phyloP scores from a whole-genome alignment of 2,113 vertebrate species.

The Callocephalon fimbriatum region DNA sequence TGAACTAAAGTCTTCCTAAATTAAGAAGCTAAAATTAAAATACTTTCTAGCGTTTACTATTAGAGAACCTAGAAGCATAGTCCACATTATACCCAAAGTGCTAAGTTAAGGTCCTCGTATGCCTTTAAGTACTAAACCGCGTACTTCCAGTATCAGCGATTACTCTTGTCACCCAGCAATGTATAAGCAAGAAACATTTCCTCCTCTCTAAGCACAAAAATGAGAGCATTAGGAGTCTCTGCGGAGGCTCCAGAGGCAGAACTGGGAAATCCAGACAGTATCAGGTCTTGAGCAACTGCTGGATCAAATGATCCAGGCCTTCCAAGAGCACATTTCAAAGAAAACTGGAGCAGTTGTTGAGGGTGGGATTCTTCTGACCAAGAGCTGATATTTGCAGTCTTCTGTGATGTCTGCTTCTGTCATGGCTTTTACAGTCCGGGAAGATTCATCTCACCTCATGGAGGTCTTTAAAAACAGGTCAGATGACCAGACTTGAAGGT shows the following conservation, averaged over 20 bases:
- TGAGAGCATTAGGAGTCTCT: neutral
- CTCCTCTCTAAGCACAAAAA: neutral
- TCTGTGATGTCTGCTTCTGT: neutral
- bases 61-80: neutral
- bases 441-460: neutral
- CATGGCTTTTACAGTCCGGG: neutral
- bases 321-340: neutral
- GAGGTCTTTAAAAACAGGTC: neutral
- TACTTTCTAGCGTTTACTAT: neutral
- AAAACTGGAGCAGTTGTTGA: neutral
- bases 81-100: neutral
- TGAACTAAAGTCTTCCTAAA: neutral
- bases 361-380: neutral
- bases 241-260: neutral
- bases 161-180: neutral
- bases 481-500: neutral
- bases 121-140: neutral
- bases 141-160: neutral
- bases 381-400: neutral
- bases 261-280: neutral
- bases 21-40: neutral
- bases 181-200: neutral
- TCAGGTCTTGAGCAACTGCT: neutral
- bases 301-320: neutral
- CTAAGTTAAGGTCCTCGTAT: neutral